Evolutionary conservation across 1,140 invertebrate species (phyloP).

Genomic region (Arion vulgaris): DNA sequence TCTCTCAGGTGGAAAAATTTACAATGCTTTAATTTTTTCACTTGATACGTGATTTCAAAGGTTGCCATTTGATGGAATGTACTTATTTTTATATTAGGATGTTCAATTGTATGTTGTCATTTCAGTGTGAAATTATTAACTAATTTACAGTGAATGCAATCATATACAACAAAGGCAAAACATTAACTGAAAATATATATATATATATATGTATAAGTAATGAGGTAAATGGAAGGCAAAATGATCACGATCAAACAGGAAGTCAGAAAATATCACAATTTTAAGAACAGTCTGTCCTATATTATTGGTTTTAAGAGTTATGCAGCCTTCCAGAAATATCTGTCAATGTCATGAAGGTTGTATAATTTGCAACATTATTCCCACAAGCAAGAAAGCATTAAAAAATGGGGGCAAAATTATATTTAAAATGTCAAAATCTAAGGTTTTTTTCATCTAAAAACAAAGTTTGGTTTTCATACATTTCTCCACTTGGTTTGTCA

Average conservation of each 20-base stretch:
- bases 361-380: not conserved
- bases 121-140: not conserved
- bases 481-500: no score
- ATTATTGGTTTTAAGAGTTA: not conserved
- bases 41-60: not conserved
- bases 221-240: conserved; percentile 14
- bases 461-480: no score
- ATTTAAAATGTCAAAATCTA: no score
- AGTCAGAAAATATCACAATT: not conserved
- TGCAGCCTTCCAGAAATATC: no score
- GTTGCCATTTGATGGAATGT: not conserved
- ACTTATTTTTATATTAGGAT: not conserved
- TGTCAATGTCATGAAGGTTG: no score
- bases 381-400: not conserved
- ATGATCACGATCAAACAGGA: not conserved
- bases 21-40: not conserved
- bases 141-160: not conserved
- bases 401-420: no score
- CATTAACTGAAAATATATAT: not conserved
- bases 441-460: no score
- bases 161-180: not conserved
- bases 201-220: not conserved
- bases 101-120: not conserved
- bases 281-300: not conserved
- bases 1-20: not conserved